Evolutionary conservation across 2,113 vertebrate genomes (phyloP).

Genomic region (Piprites chloris): DNA sequence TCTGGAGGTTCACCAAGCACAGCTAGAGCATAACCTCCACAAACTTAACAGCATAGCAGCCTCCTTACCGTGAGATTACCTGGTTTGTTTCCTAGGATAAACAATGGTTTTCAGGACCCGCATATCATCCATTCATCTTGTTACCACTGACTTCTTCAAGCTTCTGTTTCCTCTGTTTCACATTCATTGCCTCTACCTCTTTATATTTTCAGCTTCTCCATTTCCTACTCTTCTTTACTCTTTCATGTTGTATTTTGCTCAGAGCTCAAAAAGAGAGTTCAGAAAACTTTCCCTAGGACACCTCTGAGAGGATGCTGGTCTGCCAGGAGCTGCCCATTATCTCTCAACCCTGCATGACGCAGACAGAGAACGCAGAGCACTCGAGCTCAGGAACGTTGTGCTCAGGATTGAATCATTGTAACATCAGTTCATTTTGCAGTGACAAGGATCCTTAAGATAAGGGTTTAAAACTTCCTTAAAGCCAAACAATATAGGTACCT

Average conservation of each 20-base stretch:
- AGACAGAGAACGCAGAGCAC: not conserved
- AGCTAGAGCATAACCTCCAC: not conserved
- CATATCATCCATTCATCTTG: not conserved
- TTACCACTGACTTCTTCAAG: not conserved
- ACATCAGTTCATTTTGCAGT: constrained; percentile 46
- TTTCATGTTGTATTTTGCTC: constrained; percentile 27
- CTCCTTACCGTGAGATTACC: not conserved
- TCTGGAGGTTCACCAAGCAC: not conserved
- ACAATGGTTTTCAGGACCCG: not conserved
- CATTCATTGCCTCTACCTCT: not conserved
- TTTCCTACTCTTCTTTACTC: not conserved
- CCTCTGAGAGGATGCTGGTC: not conserved
- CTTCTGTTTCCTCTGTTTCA: not conserved
- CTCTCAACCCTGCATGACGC: not conserved
- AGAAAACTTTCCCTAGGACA: constrained; percentile 35
- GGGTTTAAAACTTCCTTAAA: constrained; percentile 59
- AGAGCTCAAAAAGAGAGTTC: constrained; percentile 21
- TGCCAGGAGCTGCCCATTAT: constrained; percentile 24
- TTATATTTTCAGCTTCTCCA: constrained; percentile 21
- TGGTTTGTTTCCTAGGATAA: not conserved
- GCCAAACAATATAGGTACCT: constrained; percentile 38
- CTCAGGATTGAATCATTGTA: constrained; percentile 5
- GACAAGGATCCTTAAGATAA: constrained; percentile 60
- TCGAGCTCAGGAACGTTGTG: not conserved
- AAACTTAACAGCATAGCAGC: not conserved